These are phyloP conservation scores for Mycalesis mineus DNA, from an alignment of 2,888 invertebrate genomes.

Conservation along the genomic window DNA sequence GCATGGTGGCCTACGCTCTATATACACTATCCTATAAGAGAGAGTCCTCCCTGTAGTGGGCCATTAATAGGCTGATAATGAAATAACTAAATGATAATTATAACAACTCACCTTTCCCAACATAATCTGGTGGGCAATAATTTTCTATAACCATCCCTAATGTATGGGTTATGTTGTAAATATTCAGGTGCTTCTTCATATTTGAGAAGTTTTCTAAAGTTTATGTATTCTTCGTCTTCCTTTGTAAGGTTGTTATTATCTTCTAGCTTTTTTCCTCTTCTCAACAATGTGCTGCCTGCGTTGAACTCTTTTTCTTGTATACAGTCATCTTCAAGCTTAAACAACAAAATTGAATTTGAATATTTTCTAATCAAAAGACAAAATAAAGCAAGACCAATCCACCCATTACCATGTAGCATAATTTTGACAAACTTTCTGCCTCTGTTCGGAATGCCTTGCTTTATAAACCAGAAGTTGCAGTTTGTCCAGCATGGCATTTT, in stretches of 20 bases:
- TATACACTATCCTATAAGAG: too few relatives aligned
- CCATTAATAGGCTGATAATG: too few relatives aligned
- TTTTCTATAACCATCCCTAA: constrained; percentile 90
- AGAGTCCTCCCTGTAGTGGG: too few relatives aligned
- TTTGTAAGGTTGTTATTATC: constrained; percentile 71
- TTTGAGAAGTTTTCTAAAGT: constrained; percentile 64
- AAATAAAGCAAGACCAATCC: too few relatives aligned
- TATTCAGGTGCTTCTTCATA: constrained; percentile 86
- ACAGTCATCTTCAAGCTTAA: constrained; percentile 55
- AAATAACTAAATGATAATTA: not conserved
- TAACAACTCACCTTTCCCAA: constrained; percentile 84
- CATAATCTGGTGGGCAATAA: constrained; percentile 89
- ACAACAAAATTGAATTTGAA: constrained; percentile 3
- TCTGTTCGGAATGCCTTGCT: too few relatives aligned
- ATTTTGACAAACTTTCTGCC: too few relatives aligned
- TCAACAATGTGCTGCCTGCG: constrained; percentile 47
- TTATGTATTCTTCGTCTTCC: constrained; percentile 70
- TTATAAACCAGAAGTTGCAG: too few relatives aligned
- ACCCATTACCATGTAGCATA: too few relatives aligned
- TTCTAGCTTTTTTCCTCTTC: constrained; percentile 63
- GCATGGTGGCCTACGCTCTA: too few relatives aligned
- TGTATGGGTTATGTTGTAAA: constrained; percentile 91
- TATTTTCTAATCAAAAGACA: too few relatives aligned
- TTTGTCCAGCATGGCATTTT: too few relatives aligned
- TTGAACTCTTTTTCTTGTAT: constrained; percentile 47